These are phyloP conservation scores for Phyllotreta striolata DNA, from an alignment of 2,888 invertebrate species.

Conservation along the genomic window DNA sequence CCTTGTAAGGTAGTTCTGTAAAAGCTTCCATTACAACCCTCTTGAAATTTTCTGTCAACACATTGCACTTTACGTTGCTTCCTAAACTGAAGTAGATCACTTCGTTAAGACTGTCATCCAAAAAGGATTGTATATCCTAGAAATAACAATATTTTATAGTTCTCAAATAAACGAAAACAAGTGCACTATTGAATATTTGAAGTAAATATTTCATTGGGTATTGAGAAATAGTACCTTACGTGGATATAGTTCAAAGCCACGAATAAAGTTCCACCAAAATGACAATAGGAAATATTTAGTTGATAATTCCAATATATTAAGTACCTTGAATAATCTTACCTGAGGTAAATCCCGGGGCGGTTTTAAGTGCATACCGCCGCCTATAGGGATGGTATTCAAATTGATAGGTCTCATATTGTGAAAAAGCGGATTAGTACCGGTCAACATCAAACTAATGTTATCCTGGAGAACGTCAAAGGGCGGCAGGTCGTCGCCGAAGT, in stretches of 20 bases:
- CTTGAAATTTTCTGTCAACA: constrained; percentile 50
- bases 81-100: constrained; percentile 61
- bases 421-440: constrained; percentile 54
- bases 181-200: neutral
- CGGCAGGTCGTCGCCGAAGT: constrained; percentile 53
- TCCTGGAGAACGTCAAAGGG: constrained; percentile 47
- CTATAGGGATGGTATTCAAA: constrained; percentile 54
- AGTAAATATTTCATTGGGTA: neutral
- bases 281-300: too few species aligned
- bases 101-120: constrained; percentile 56
- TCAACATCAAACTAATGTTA: constrained; percentile 54
- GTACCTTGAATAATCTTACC: constrained; percentile 40
- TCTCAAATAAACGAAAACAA: neutral
- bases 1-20: constrained; percentile 56
- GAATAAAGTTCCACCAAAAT: too few species aligned
- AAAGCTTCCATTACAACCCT: constrained; percentile 55
- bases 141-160: constrained; percentile 24
- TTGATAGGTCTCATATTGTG: constrained; percentile 50
- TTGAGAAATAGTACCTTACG: too few species aligned
- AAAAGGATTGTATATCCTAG: constrained; percentile 53
- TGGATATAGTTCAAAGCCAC: constrained; percentile 1
- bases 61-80: constrained; percentile 54
- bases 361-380: constrained; percentile 51
- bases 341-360: constrained; percentile 46
- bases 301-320: too few species aligned